phyloP scores from a whole-genome alignment of 2,113 vertebrate genomes.

The Tachysurus vachellii region DNA sequence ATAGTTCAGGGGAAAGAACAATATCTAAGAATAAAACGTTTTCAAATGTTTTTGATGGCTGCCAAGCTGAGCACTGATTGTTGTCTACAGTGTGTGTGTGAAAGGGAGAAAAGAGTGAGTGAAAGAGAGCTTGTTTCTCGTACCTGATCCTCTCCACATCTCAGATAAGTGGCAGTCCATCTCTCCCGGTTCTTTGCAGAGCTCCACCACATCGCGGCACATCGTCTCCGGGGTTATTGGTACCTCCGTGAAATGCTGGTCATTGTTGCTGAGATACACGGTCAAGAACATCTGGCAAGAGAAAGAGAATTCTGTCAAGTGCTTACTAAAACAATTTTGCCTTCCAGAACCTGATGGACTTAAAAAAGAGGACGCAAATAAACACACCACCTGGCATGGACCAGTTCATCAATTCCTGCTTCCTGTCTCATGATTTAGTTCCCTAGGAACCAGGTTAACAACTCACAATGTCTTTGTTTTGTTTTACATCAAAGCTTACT shows the following conservation, averaged over 20 bases:
- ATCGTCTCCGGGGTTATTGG: slow-evolving; percentile 91
- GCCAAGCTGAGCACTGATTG: no score
- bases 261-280: slow-evolving; percentile 97
- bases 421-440: no score
- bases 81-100: not conserved
- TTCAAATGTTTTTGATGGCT: not conserved
- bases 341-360: not conserved
- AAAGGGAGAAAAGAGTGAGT: not conserved
- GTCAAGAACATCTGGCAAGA: slow-evolving; percentile 92
- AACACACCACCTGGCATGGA: no score
- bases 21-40: not conserved
- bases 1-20: not conserved
- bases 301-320: not conserved
- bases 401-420: no score
- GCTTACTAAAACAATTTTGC: not conserved
- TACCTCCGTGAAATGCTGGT: slow-evolving; percentile 98
- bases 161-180: slow-evolving; percentile 89
- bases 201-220: slow-evolving; percentile 92
- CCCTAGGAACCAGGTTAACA: no score
- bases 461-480: no score
- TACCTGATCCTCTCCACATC: slow-evolving; percentile 93
- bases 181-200: slow-evolving; percentile 95
- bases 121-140: slow-evolving; percentile 37
- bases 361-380: no score
- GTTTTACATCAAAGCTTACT: not conserved